Evolutionary conservation across 53 echinoderm and acorn worm genomes (phyloP).

Genomic region (Luidia sarsii): DNA sequence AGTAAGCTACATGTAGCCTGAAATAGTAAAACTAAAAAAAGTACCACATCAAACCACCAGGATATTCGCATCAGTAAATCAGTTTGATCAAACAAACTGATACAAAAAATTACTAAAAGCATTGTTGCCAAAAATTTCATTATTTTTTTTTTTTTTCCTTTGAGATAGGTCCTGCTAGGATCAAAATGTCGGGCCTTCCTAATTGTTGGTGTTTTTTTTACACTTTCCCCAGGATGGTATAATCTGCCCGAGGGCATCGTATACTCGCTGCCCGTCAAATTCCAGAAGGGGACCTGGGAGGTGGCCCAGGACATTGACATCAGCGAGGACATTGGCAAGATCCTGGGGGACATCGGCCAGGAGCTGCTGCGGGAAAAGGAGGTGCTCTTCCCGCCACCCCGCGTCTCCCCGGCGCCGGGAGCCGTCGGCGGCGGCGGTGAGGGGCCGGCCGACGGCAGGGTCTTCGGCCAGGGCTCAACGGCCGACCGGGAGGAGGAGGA

Average conservation of each 20-base stretch:
- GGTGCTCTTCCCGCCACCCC: slow-evolving; percentile 84
- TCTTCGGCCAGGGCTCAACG: slow-evolving; percentile 63
- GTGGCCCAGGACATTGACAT: slow-evolving; percentile 83
- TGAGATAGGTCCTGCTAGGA: too few relatives aligned
- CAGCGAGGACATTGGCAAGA: slow-evolving; percentile 55
- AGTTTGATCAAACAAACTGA: too few relatives aligned
- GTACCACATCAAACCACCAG: too few relatives aligned
- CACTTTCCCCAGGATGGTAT: slow-evolving; percentile 74
- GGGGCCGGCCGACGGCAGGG: slow-evolving; percentile 60
- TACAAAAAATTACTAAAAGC: too few relatives aligned
- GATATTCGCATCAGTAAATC: too few relatives aligned
- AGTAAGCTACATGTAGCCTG: too few relatives aligned
- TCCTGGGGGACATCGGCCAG: slow-evolving; percentile 66
- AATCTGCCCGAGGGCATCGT: slow-evolving; percentile 81
- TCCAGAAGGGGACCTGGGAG: slow-evolving; percentile 85
- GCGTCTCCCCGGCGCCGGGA: slow-evolving; percentile 45
- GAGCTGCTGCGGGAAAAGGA: slow-evolving; percentile 82
- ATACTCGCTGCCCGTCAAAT: slow-evolving; percentile 91
- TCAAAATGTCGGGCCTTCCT: background rate
- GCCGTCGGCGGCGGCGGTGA: background rate
- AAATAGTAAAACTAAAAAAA: too few relatives aligned
- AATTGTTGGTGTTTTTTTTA: background rate
- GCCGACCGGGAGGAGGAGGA: slow-evolving; percentile 22
- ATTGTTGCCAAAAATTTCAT: too few relatives aligned
- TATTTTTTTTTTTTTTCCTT: background rate